Evolutionary conservation across 2,888 invertebrate species (phyloP).

Genomic region (Hemithea aestivaria): DNA sequence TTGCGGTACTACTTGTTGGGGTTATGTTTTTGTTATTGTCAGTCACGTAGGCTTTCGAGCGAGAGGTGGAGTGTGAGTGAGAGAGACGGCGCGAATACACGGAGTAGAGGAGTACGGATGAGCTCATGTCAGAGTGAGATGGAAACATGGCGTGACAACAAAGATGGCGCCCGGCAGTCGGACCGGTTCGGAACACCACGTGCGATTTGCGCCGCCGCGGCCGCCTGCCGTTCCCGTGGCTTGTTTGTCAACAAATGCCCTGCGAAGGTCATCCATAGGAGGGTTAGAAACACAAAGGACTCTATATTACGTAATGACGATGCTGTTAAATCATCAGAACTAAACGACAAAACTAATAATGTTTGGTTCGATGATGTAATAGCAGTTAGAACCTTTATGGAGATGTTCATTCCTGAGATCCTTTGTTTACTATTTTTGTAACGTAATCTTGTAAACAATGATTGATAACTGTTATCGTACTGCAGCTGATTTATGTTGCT

Average conservation of each 20-base stretch:
- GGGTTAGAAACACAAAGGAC: conserved; percentile 62
- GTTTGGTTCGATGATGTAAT: conserved; percentile 37
- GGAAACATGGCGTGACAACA: conserved; percentile 71
- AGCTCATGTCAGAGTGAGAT: conserved; percentile 43
- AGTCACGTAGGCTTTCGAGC: conserved; percentile 69
- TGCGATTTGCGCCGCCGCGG: conserved; percentile 50
- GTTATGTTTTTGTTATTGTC: conserved; percentile 70
- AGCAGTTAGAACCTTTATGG: conserved; percentile 1
- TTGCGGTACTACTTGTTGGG: conserved; percentile 40
- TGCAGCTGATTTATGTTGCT: no score
- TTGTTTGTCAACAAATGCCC: conserved; percentile 77
- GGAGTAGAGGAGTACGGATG: conserved; percentile 27
- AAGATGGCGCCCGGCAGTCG: conserved; percentile 73
- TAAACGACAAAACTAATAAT: conserved; percentile 21
- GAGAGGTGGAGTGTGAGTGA: conserved; percentile 39
- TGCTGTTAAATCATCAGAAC: conserved; percentile 22
- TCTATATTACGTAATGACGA: conserved; percentile 46
- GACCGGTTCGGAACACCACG: conserved; percentile 71
- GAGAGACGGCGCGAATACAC: conserved; percentile 34
- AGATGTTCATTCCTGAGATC: conserved; percentile 31
- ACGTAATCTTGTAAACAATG: conserved; percentile 3
- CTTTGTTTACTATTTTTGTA: conserved; percentile 23
- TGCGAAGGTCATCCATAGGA: conserved; percentile 69
- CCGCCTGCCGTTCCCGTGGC: conserved; percentile 56
- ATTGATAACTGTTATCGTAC: no score